A percentile compares a stretch with the other conserved stretches of the same genome.
Evolutionary conservation across 1,140 invertebrate species (phyloP).

Genomic region (Trigoniulus corallinus): DNA sequence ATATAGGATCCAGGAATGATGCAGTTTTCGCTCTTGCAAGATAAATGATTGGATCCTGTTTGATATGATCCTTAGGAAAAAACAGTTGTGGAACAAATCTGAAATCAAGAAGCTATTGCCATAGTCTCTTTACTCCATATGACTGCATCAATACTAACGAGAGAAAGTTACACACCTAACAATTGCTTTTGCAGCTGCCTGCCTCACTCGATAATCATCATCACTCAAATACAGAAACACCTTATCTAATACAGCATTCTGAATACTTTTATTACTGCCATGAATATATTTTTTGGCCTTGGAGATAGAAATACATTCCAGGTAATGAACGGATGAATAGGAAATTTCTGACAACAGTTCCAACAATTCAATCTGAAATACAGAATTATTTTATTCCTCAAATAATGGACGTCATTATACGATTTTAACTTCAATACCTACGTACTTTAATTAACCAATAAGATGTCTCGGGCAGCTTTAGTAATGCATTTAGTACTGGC

Average conservation of each 20-base stretch:
- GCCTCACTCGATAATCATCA: conserved; percentile 57
- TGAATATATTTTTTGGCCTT: conserved; percentile 7
- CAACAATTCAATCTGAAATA: conserved; percentile 29
- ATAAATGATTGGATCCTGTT: conserved; percentile 25
- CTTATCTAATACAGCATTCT: conserved; percentile 40
- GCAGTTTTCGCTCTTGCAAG: conserved; percentile 21
- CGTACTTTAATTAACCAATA: conserved; percentile 75
- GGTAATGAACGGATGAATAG: conserved; percentile 25
- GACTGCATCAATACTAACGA: not conserved
- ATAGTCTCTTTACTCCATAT: too few relatives aligned
- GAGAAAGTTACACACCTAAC: conserved; percentile 33
- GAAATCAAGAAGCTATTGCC: conserved; percentile 11
- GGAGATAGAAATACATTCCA: conserved; percentile 16
- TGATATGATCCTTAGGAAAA: conserved; percentile 23
- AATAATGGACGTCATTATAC: conserved; percentile 10
- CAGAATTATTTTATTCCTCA: not conserved
- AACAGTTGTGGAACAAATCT: conserved; percentile 26
- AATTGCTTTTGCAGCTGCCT: conserved; percentile 46
- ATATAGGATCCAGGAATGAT: conserved; percentile 19
- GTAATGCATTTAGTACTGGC: conserved; percentile 41
- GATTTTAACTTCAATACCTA: conserved; percentile 28
- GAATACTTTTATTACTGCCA: conserved; percentile 27
- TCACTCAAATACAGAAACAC: conserved; percentile 50
- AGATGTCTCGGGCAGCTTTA: conserved; percentile 45
- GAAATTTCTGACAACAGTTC: conserved; percentile 27